Conservation (phyloP, 2,113 vertebrate genomes). For the Cyrtonyx montezumae region DNA sequence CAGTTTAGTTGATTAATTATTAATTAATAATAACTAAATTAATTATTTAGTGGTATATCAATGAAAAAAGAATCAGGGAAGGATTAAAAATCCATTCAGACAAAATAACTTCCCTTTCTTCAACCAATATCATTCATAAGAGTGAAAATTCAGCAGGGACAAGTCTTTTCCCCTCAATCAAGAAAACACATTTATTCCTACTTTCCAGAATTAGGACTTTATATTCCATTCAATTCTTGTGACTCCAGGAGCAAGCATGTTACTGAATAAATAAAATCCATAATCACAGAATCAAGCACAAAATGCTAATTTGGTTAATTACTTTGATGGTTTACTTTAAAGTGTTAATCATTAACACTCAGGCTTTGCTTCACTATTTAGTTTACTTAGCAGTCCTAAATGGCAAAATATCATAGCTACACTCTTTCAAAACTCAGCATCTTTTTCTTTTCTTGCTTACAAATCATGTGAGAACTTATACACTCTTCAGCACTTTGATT, state of each 20-base stretch:
- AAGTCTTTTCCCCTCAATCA: neutral
- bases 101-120: neutral
- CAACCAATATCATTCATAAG: neutral
- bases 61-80: neutral
- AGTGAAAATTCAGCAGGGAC: neutral
- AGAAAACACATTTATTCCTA: rapidly evolving
- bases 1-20: neutral
- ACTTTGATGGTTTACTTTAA: neutral
- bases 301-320: neutral
- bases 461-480: too few relatives aligned
- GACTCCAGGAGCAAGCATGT: neutral
- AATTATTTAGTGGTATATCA: neutral
- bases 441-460: too few relatives aligned
- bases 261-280: neutral
- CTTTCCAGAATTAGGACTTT: neutral
- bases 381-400: neutral
- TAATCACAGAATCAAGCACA: neutral
- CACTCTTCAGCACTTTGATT: neutral
- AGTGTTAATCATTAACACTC: neutral
- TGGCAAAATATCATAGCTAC: neutral
- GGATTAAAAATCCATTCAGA: neutral
- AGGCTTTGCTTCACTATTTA: neutral
- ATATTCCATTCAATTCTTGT: neutral
- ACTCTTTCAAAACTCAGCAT: neutral
- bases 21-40: too few relatives aligned